These are phyloP conservation scores for Latrodectus hesperus DNA, from an alignment of 2,888 invertebrate genomes.

Conservation along the genomic window DNA sequence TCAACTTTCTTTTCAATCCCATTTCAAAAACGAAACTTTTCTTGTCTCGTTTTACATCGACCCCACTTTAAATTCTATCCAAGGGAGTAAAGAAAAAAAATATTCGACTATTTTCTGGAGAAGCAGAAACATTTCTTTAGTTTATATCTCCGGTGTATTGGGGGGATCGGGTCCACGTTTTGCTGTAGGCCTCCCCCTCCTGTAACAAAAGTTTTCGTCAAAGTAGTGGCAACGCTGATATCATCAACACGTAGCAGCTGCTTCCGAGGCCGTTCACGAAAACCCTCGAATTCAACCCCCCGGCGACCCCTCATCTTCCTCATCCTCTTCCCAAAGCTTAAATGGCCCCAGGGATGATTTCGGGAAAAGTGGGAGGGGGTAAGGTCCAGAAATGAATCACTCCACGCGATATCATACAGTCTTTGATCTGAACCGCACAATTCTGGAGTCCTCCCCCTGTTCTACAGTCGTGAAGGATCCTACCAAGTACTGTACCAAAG, in stretches of 20 bases:
- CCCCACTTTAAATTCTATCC: slow-evolving; percentile 1
- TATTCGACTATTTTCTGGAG: not conserved
- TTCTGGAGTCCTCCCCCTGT: no score
- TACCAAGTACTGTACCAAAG: no score
- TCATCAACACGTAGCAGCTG: slow-evolving; percentile 66
- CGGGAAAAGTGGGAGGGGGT: slow-evolving; percentile 21
- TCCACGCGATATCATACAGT: slow-evolving; percentile 10
- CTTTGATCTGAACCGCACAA: slow-evolving; percentile 57
- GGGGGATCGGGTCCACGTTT: not conserved
- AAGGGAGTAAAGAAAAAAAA: not conserved
- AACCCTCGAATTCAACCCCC: slow-evolving; percentile 4
- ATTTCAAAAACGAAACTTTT: slow-evolving; percentile 5
- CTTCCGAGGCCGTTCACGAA: slow-evolving; percentile 58
- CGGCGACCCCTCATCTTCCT: not conserved
- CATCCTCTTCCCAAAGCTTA: slow-evolving; percentile 38
- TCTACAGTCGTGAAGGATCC: no score
- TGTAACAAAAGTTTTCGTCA: not conserved
- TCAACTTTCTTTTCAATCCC: not conserved
- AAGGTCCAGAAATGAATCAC: slow-evolving; percentile 56
- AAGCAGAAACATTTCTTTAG: not conserved
- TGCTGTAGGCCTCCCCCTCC: not conserved
- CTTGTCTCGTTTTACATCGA: not conserved
- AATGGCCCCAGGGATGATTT: slow-evolving; percentile 56
- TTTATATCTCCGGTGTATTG: not conserved
- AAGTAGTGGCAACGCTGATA: slow-evolving; percentile 37